Conservation (phyloP, 2,888 invertebrate genomes). For the Norana najaformis region DNA sequence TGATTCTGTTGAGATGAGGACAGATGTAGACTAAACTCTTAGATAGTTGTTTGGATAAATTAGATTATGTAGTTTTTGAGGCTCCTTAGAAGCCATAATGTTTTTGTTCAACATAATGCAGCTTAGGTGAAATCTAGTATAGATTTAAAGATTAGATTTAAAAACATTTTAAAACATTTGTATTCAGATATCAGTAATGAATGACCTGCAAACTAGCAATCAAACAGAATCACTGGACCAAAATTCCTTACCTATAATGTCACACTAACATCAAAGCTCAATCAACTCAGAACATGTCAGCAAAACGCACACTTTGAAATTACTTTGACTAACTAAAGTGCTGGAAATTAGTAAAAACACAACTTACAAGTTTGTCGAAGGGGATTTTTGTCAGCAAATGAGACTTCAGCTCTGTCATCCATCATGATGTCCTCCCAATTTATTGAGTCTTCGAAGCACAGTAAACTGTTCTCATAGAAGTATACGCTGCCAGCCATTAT, state of each 20-base stretch:
- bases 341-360: background rate
- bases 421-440: conserved; percentile 85
- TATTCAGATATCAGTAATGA: no score
- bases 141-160: no score
- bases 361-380: conserved; percentile 1
- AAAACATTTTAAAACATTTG: no score
- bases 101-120: no score
- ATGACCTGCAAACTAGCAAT: no score
- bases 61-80: no score
- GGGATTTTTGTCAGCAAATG: background rate
- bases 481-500: conserved; percentile 88
- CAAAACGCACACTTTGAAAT: background rate
- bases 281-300: background rate
- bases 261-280: background rate
- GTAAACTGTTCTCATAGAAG: conserved; percentile 87
- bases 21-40: no score
- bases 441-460: conserved; percentile 89
- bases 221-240: no score
- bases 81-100: no score
- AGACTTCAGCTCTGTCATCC: conserved; percentile 61
- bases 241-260: background rate
- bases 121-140: no score
- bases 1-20: no score
- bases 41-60: no score
- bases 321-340: background rate